phyloP scores from a whole-genome alignment of 2,113 vertebrate species.

The Elephantulus edwardii region DNA sequence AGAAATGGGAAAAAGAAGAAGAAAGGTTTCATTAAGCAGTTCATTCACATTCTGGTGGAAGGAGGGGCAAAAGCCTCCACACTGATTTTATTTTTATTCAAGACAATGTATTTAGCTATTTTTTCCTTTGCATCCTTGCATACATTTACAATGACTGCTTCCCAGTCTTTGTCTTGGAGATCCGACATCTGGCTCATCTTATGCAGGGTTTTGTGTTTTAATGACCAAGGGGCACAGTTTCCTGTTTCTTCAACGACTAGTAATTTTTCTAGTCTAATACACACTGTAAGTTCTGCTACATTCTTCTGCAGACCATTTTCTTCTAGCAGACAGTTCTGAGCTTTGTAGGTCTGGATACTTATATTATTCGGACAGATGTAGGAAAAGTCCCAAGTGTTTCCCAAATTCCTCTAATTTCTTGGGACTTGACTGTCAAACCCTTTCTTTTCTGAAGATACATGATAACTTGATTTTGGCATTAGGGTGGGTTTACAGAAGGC shows the following conservation, averaged over 20 bases:
- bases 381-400: not conserved
- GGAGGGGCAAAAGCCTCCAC: not conserved
- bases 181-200: not conserved
- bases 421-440: not conserved
- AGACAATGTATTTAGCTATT: conserved; percentile 5
- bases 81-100: conserved; percentile 61
- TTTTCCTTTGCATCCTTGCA: conserved; percentile 23
- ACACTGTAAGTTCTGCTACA: not conserved
- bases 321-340: not conserved
- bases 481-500: not conserved
- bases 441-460: not conserved
- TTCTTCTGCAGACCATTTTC: conserved; percentile 4
- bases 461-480: not conserved
- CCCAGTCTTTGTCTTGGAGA: conserved; percentile 10
- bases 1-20: conserved; percentile 51
- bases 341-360: not conserved
- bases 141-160: not conserved
- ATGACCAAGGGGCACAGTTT: not conserved
- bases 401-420: not conserved
- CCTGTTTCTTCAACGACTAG: not conserved
- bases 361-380: not conserved
- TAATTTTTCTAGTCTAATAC: not conserved
- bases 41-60: conserved; percentile 24
- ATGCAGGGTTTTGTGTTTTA: not conserved
- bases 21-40: conserved; percentile 49